These are phyloP conservation scores for Psettodes erumei DNA, from an alignment of 2,113 vertebrate species.

Conservation along the genomic window DNA sequence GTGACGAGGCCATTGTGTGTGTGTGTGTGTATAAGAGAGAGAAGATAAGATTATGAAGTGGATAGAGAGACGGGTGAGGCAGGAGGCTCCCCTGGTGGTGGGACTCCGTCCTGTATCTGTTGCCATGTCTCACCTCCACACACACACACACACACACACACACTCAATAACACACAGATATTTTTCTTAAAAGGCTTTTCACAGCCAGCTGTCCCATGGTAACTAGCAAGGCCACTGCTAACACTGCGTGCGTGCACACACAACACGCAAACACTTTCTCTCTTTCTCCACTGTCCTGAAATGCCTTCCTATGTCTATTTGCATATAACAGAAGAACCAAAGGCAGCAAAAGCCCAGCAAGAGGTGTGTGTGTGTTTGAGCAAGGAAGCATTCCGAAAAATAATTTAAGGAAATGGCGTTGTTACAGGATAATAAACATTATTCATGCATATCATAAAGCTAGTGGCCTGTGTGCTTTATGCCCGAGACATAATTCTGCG, in stretches of 20 bases:
- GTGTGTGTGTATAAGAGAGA: neutral
- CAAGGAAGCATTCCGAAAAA: neutral
- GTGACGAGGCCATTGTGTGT: conserved; percentile 8
- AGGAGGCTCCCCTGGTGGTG: neutral
- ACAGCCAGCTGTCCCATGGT: conserved; percentile 17
- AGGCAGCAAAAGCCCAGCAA: neutral
- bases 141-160: neutral
- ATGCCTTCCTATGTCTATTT: conserved; percentile 21
- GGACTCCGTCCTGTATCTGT: neutral
- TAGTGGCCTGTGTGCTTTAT: conserved; percentile 11
- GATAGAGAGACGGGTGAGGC: neutral
- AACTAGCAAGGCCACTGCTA: conserved; percentile 29
- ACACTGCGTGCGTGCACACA: conserved; percentile 3
- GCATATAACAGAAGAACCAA: conserved; percentile 9
- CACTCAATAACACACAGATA: neutral
- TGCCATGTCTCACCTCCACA: neutral
- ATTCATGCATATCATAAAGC: conserved; percentile 30
- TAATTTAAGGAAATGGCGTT: conserved; percentile 14
- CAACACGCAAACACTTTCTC: neutral
- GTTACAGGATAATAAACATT: conserved; percentile 33
- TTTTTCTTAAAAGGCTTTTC: conserved; percentile 24
- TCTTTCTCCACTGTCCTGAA: neutral
- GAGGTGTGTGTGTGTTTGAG: neutral
- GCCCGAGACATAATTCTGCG: conserved; percentile 17
- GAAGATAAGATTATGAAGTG: neutral